Base-by-base conservation (phyloP, 2,888 invertebrate species). In the Belgica antarctica region DNA sequence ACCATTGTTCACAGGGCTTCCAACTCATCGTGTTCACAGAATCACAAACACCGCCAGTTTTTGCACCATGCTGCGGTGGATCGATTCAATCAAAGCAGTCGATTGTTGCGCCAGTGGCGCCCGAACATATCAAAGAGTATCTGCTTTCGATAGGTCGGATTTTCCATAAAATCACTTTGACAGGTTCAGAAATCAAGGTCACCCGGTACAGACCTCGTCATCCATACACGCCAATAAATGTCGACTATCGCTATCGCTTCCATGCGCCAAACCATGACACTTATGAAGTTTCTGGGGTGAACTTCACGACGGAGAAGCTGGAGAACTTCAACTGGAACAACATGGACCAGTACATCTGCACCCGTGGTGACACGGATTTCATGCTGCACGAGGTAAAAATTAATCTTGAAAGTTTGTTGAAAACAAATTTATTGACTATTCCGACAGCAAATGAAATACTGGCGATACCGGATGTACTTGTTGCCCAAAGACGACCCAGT, bases 291-390 rank as follows among this genome's bases (percentile, higher is more conserved):
- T 96, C 96, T 0, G 93, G 92, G 85, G 95, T 95, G 0, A 90
- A 94, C 52, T 97, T 97, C 79, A 90, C 90, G 1, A 94, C 95
- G 0, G 96, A 97, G 80, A 94, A 94, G 77, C 81, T 96, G 69
- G 97, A 97, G 80, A 94, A 92, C 74, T 97, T 92, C 78, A 96
- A 94, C 81, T 98, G 97, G 97, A 97, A 96, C 80, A 94, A 95
- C 77, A 86, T 97, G 82, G 97, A 98, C 81, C 93, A 96, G 78
- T 97, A 96, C 78, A 94, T 97, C 73, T 96, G 96, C 76, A 94
- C 94, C 0, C 84, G 94, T 72, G 96, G 96, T 0, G 95, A 96
- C 77, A 91, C 92, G 0, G 95, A 95, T 78, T 95, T 94, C 81
- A 85, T 88, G 28, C 82, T 96, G 27, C 89, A 88, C 72, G 94